These are phyloP conservation scores for Geothlypis trichas DNA, from an alignment of 2,113 vertebrate genomes.

Conservation along the genomic window DNA sequence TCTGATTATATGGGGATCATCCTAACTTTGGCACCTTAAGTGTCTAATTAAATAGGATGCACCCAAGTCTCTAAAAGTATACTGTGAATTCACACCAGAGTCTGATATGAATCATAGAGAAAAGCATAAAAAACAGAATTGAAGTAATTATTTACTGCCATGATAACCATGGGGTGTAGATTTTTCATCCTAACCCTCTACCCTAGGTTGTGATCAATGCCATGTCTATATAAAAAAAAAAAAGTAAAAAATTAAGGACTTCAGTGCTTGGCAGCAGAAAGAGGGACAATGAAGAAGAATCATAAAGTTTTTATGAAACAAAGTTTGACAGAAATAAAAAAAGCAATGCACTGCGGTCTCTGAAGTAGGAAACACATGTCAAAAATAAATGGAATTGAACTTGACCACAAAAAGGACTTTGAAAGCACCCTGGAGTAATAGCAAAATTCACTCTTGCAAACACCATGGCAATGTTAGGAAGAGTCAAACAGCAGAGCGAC, in stretches of 20 bases:
- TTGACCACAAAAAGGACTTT: constrained; percentile 46
- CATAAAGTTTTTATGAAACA: constrained; percentile 19
- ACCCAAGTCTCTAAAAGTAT: fast-evolving
- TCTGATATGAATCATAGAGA: not conserved
- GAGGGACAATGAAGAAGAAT: not conserved
- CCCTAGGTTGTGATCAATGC: not conserved
- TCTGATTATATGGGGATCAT: not conserved
- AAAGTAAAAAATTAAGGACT: not conserved
- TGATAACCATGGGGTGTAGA: not conserved
- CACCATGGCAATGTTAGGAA: not conserved
- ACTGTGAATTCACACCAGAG: not conserved
- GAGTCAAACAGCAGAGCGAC: not conserved
- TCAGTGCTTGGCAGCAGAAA: not conserved
- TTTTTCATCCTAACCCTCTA: not conserved
- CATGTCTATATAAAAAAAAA: not conserved
- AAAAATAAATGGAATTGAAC: constrained; percentile 60
- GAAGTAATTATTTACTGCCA: not conserved
- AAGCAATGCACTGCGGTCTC: not conserved
- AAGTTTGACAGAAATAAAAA: constrained; percentile 50
- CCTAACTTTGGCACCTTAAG: not conserved
- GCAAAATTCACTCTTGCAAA: constrained; percentile 25
- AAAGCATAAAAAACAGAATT: not conserved
- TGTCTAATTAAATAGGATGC: not conserved
- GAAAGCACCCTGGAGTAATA: constrained; percentile 38
- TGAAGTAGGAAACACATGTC: constrained; percentile 35